Conservation (phyloP, 2,888 invertebrate genomes). For the Nomada goodeniana region DNA sequence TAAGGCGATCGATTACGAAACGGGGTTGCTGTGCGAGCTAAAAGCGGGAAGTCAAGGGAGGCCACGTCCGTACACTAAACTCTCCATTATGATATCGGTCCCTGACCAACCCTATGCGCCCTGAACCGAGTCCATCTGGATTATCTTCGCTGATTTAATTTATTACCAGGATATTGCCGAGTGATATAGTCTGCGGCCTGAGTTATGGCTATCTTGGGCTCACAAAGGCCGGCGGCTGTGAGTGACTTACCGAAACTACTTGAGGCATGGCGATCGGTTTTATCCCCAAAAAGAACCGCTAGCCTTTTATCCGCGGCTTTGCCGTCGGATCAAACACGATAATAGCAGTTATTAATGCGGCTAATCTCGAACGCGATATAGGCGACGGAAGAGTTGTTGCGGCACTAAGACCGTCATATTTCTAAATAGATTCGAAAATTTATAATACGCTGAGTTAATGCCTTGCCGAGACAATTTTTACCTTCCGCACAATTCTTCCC, state of each 20-base stretch:
- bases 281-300: conserved; percentile 34
- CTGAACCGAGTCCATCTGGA: conserved; percentile 79
- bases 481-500: too few species aligned
- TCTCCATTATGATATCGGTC: conserved; percentile 77
- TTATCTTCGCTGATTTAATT: conserved; percentile 83
- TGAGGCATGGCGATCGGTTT: conserved; percentile 64
- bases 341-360: conserved; percentile 47
- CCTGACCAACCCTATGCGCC: conserved; percentile 73
- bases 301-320: conserved; percentile 62
- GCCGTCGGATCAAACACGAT: conserved; percentile 48
- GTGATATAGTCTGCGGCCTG: conserved; percentile 77
- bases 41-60: conserved; percentile 18
- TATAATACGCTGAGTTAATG: background rate
- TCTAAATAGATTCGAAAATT: background rate
- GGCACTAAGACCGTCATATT: background rate
- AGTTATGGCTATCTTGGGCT: conserved; percentile 78
- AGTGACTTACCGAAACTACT: conserved; percentile 70
- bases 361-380: conserved; percentile 6
- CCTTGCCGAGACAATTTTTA: too few species aligned
- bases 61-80: conserved; percentile 60
- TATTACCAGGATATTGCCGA: conserved; percentile 81
- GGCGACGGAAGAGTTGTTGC: background rate
- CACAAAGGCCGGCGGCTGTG: conserved; percentile 70
- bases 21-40: background rate
- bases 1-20: background rate